Evolutionary conservation across 2,888 invertebrate species (phyloP).

Genomic region (Trisateles emortualis): DNA sequence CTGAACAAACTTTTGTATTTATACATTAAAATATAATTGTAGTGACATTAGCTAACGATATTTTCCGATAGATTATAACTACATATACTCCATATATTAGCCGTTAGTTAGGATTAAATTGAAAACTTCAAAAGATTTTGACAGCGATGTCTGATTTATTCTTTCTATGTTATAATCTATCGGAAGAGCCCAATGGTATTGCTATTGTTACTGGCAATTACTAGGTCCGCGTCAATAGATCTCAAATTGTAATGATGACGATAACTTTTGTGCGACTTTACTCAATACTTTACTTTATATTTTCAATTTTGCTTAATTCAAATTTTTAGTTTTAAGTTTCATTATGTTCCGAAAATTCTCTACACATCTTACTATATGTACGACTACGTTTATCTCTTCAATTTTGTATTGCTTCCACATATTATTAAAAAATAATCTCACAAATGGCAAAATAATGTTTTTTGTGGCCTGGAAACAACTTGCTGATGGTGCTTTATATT

Average conservation of each 20-base stretch:
- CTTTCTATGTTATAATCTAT: conserved; percentile 11
- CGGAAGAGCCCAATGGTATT: conserved; percentile 29
- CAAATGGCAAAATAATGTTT: conserved; percentile 61
- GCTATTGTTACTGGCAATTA: conserved; percentile 12
- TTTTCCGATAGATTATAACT: conserved; percentile 29
- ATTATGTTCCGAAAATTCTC: conserved; percentile 6
- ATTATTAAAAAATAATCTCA: conserved; percentile 80
- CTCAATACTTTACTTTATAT: not conserved
- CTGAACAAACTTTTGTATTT: conserved; percentile 19
- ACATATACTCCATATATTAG: not conserved
- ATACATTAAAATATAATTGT: conserved; percentile 12
- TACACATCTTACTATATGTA: conserved; percentile 9
- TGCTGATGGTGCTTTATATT: conserved; percentile 46
- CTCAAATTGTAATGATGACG: conserved; percentile 12
- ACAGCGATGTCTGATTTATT: not conserved
- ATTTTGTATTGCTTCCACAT: conserved; percentile 81
- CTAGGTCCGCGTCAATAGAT: conserved; percentile 13
- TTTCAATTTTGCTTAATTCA: conserved; percentile 7
- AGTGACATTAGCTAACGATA: conserved; percentile 1
- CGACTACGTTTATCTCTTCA: conserved; percentile 13
- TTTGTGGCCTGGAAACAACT: conserved; percentile 38
- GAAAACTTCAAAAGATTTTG: not conserved
- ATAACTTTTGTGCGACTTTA: conserved; percentile 25
- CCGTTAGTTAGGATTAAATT: too few species aligned
- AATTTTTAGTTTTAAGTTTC: conserved; percentile 4